phyloP scores from a whole-genome alignment of 2,113 vertebrate species.

The Chaetura pelagica region DNA sequence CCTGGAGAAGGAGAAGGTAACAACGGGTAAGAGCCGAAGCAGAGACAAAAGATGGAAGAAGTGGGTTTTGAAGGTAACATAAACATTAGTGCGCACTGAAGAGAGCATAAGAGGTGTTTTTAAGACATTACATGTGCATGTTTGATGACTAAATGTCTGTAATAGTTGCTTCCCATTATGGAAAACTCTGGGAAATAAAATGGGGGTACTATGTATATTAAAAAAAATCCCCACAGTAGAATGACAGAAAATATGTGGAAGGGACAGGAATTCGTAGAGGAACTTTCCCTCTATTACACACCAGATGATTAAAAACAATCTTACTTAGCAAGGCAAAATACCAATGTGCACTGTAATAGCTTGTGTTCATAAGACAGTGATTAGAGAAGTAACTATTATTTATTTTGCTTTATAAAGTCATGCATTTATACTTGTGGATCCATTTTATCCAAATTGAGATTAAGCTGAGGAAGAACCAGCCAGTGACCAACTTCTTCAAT shows the following conservation, averaged over 20 bases:
- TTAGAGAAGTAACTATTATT: not conserved
- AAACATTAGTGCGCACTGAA: not conserved
- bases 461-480: not conserved
- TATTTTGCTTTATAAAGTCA: not conserved
- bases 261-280: not conserved
- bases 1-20: not conserved
- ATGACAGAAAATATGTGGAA: not conserved
- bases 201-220: not conserved
- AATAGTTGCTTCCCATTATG: not conserved
- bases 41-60: not conserved
- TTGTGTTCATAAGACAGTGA: not conserved
- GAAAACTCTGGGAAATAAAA: not conserved
- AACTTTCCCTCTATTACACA: not conserved
- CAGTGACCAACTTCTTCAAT: not conserved
- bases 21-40: not conserved
- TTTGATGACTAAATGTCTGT: not conserved
- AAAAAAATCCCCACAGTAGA: too few relatives aligned
- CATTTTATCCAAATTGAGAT: not conserved
- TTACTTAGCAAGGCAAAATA: not conserved
- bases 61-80: not conserved
- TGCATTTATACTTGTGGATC: not conserved
- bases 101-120: not conserved
- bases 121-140: not conserved
- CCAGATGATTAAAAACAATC: not conserved
- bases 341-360: not conserved